These are phyloP conservation scores for Altica lythri DNA, from an alignment of 2,888 invertebrate species.

Conservation along the genomic window DNA sequence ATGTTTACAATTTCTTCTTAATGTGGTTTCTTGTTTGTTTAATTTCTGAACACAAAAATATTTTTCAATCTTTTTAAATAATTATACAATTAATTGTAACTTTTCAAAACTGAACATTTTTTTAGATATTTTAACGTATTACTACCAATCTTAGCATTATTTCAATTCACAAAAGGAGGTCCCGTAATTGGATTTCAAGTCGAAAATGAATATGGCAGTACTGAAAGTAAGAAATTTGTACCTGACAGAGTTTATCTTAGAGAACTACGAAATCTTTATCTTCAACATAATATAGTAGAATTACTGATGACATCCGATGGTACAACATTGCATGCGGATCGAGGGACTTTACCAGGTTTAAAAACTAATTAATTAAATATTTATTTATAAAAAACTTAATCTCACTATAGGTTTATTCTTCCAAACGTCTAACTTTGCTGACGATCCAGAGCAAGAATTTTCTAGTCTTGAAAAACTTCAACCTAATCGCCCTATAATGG, in stretches of 20 bases:
- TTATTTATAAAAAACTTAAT: not conserved
- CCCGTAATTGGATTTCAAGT: conserved; percentile 86
- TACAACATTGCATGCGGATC: conserved; percentile 46
- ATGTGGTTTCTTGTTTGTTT: too few relatives aligned
- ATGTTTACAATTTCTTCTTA: too few relatives aligned
- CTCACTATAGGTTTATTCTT: conserved; percentile 52
- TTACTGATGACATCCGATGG: conserved; percentile 62
- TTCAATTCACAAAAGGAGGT: conserved; percentile 77
- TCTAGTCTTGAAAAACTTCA: conserved; percentile 55
- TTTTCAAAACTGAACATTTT: too few relatives aligned
- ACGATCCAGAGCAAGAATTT: conserved; percentile 57
- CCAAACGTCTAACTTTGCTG: conserved; percentile 63
- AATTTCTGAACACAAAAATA: too few relatives aligned
- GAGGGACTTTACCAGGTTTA: conserved; percentile 51
- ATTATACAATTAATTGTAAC: too few relatives aligned
- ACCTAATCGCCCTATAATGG: conserved; percentile 61
- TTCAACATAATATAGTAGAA: conserved; percentile 54
- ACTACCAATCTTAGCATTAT: conserved; percentile 58
- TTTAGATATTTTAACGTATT: conserved; percentile 50
- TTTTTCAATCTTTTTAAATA: too few relatives aligned
- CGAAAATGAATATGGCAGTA: conserved; percentile 69
- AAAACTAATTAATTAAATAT: not conserved
- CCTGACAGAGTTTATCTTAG: conserved; percentile 48
- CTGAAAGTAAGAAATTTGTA: conserved; percentile 37
- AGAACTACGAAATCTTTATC: conserved; percentile 51